These are phyloP conservation scores for Hypercompe scribonia DNA, from an alignment of 2,888 invertebrate genomes.

Conservation along the genomic window DNA sequence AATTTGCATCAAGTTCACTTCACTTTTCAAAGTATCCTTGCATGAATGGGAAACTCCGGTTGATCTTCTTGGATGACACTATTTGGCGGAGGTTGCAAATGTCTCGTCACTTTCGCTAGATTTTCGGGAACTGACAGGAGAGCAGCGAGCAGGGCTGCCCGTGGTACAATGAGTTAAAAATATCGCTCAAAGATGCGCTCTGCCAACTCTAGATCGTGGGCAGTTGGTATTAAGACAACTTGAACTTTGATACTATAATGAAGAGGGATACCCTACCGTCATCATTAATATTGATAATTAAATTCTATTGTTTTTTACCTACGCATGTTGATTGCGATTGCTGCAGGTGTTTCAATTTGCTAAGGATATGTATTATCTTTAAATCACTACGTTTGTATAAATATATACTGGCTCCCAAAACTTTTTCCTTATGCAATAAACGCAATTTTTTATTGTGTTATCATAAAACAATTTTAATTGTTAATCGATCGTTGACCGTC, in stretches of 20 bases:
- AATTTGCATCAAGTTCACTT: conserved; percentile 49
- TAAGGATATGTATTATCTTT: background rate
- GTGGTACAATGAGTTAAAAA: conserved; percentile 86
- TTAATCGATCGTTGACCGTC: conserved; percentile 55
- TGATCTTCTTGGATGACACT: conserved; percentile 51
- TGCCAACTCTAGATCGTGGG: conserved; percentile 80
- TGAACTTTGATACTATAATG: conserved; percentile 77
- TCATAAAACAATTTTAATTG: background rate
- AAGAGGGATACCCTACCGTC: conserved; percentile 57
- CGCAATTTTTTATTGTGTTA: background rate
- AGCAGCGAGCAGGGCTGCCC: conserved; percentile 79
- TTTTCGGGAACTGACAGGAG: conserved; percentile 75
- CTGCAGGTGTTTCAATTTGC: background rate
- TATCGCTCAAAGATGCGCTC: conserved; percentile 84
- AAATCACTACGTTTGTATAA: background rate
- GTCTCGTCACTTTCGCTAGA: conserved; percentile 80
- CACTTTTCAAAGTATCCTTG: conserved; percentile 52
- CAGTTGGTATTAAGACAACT: conserved; percentile 76
- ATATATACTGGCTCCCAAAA: background rate
- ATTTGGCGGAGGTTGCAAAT: conserved; percentile 60
- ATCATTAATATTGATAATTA: conserved; percentile 36
- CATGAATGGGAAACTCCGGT: conserved; percentile 45
- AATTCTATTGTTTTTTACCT: background rate
- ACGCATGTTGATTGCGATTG: conserved; percentile 16
- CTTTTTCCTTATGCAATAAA: background rate